Evolutionary conservation across 2,888 invertebrate species (phyloP).

Genomic region (Lasioglossum calceatum): DNA sequence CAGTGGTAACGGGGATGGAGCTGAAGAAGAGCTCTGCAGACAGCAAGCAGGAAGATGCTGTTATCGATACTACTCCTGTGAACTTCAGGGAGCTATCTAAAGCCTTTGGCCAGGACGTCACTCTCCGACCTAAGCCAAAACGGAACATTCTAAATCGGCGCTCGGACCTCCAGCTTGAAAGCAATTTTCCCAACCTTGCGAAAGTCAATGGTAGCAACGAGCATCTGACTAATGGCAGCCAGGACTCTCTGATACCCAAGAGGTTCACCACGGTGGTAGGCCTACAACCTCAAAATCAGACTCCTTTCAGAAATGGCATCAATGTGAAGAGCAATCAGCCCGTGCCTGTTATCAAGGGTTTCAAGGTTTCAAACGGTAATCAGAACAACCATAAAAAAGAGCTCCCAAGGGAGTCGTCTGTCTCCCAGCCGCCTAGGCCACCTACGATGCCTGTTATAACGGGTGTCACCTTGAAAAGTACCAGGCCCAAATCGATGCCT

Average conservation of each 20-base stretch:
- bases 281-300: constrained; percentile 59
- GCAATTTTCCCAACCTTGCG: constrained; percentile 28
- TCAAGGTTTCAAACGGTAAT: constrained; percentile 60
- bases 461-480: constrained; percentile 81
- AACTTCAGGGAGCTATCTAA: constrained; percentile 79
- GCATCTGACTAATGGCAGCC: constrained; percentile 20
- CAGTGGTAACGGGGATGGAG: constrained; percentile 69
- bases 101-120: constrained; percentile 78
- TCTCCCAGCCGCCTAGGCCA: constrained; percentile 67
- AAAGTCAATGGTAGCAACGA: constrained; percentile 15
- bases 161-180: constrained; percentile 69
- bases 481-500: constrained; percentile 75
- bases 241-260: constrained; percentile 22
- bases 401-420: neutral
- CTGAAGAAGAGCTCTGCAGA: constrained; percentile 62
- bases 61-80: constrained; percentile 66
- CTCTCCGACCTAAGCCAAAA: constrained; percentile 71
- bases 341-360: constrained; percentile 75
- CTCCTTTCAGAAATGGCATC: constrained; percentile 43
- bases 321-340: constrained; percentile 49
- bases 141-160: constrained; percentile 64
- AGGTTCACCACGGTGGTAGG: constrained; percentile 78
- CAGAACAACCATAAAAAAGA: constrained; percentile 33
- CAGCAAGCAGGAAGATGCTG: constrained; percentile 45
- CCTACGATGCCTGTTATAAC: constrained; percentile 82